Percentiles rank a stretch among this genome's conserved stretches.
These are phyloP conservation scores for Catharus minimus DNA, from an alignment of 2,113 vertebrate species.

Conservation along the genomic window DNA sequence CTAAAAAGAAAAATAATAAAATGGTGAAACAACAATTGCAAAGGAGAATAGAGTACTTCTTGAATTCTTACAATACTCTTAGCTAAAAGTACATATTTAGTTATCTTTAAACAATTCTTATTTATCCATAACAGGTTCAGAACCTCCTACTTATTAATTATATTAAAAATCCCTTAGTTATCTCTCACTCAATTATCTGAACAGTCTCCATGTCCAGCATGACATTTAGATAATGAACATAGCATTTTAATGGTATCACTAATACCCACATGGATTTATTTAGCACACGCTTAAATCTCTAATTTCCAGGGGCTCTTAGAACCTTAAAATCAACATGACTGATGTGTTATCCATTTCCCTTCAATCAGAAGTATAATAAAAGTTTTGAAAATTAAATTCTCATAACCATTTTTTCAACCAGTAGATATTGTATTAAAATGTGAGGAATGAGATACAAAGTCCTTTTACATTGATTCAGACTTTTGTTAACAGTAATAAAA, in stretches of 20 bases:
- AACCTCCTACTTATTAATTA: not conserved
- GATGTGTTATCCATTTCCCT: not conserved
- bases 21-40: not conserved
- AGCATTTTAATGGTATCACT: not conserved
- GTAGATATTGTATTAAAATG: not conserved
- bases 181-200: slow-evolving; percentile 19
- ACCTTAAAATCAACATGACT: not conserved
- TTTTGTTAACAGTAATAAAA: not conserved
- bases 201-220: slow-evolving; percentile 11
- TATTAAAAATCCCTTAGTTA: slow-evolving; percentile 5
- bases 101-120: not conserved
- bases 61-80: not conserved
- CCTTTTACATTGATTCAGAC: not conserved
- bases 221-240: slow-evolving; percentile 48
- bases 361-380: not conserved
- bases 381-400: not conserved
- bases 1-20: not conserved
- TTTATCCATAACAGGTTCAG: not conserved
- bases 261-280: slow-evolving; percentile 2
- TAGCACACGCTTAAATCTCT: not conserved
- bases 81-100: not conserved
- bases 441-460: not conserved
- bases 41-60: not conserved
- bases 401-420: not conserved
- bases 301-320: not conserved